Conservation (phyloP, 2,113 vertebrate genomes). For the Arenaria interpres region DNA sequence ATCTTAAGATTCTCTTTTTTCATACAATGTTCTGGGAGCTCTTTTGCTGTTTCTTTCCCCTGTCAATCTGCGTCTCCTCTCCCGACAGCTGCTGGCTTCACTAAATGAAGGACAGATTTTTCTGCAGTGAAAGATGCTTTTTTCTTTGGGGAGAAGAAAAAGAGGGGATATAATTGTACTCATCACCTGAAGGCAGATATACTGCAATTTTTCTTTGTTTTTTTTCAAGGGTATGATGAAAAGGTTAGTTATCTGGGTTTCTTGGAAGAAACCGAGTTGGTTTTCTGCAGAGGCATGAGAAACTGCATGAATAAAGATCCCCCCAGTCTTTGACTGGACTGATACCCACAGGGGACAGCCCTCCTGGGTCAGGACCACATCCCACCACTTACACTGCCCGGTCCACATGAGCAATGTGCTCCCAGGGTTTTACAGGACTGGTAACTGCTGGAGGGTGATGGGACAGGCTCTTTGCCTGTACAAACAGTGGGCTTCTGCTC, state of each 20-base stretch:
- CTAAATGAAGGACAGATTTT: slow-evolving; percentile 3
- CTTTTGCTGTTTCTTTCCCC: background rate
- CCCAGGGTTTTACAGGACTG: background rate
- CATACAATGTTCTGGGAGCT: background rate
- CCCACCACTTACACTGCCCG: no score
- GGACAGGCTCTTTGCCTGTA: background rate
- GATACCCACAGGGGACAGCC: background rate
- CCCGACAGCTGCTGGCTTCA: background rate
- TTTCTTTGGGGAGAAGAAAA: fast-evolving
- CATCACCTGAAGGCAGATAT: background rate
- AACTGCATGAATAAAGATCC: background rate
- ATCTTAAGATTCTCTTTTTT: background rate
- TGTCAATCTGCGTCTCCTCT: background rate
- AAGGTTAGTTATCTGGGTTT: background rate
- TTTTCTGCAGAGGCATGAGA: background rate
- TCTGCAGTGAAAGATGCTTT: background rate
- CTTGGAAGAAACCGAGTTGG: background rate
- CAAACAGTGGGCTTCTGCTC: background rate
- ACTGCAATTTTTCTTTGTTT: background rate
- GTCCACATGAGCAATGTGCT: background rate
- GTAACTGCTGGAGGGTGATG: background rate
- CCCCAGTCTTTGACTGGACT: background rate
- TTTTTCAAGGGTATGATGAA: background rate
- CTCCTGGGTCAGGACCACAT: background rate
- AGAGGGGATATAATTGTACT: background rate